A percentile compares a stretch with the other conserved stretches of the same genome.
phyloP scores from a whole-genome alignment of 2,797 vertebrate genomes.

The Chaunax sp. region DNA sequence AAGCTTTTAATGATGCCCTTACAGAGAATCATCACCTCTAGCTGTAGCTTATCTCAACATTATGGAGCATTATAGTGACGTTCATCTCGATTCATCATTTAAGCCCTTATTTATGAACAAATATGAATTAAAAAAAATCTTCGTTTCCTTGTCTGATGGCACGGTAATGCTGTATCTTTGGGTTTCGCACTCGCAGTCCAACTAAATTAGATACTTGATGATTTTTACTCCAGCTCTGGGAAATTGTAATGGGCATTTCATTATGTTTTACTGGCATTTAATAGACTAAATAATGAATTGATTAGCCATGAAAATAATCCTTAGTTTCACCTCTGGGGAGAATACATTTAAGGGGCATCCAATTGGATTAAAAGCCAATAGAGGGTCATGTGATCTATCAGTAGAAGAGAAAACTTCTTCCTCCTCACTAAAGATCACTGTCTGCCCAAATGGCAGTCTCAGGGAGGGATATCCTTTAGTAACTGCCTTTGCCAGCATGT shows the following conservation, averaged over 20 bases:
- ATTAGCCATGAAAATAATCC: conserved; percentile 6
- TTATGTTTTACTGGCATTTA: conserved; percentile 1
- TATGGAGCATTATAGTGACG: too few relatives aligned
- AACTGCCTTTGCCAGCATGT: conserved; percentile 55
- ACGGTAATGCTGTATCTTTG: neutral
- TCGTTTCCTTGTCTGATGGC: neutral
- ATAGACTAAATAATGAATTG: conserved; percentile 3
- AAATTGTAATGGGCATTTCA: neutral
- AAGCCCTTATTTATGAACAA: too few relatives aligned
- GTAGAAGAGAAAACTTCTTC: conserved; percentile 10
- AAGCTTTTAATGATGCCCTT: too few relatives aligned
- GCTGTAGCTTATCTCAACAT: neutral
- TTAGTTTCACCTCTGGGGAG: neutral
- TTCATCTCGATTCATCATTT: too few relatives aligned
- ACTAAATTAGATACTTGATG: neutral
- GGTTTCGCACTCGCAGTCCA: neutral
- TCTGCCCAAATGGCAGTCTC: conserved; percentile 59
- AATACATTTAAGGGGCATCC: neutral
- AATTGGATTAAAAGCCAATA: neutral
- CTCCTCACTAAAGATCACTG: conserved; percentile 49
- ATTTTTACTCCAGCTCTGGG: neutral
- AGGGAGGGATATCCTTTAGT: conserved; percentile 61
- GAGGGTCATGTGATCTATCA: neutral
- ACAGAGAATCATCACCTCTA: too few relatives aligned
- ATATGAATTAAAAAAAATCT: too few relatives aligned